A percentile compares a stretch with the other conserved stretches of the same genome.
Conservation (phyloP, 2,113 vertebrate genomes). For the Tragelaphus imberbis region DNA sequence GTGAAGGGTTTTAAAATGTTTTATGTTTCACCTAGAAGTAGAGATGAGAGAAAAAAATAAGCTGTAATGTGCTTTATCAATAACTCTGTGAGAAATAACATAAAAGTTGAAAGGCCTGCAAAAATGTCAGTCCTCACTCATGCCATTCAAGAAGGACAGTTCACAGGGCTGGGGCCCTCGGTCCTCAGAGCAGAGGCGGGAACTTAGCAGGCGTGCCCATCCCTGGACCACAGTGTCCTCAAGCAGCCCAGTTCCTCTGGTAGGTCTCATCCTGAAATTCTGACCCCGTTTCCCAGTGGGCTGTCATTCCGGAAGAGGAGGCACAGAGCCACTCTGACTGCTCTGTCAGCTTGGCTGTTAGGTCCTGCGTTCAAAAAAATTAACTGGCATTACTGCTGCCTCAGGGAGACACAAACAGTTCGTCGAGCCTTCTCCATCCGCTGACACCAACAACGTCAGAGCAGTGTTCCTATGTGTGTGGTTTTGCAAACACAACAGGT, state of each 20-base stretch:
- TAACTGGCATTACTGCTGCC: background rate
- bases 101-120: background rate
- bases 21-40: background rate
- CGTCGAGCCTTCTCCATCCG: background rate
- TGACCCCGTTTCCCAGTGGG: background rate
- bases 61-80: background rate
- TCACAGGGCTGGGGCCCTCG: accelerated
- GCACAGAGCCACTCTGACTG: background rate
- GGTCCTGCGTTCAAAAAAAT: background rate
- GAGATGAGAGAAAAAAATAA: background rate
- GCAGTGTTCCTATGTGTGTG: background rate
- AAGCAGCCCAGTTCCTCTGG: background rate
- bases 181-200: background rate
- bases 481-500: no score
- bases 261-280: background rate
- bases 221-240: background rate
- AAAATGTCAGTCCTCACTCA: background rate
- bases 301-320: background rate
- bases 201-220: accelerated
- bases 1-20: background rate
- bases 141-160: background rate
- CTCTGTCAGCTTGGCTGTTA: background rate
- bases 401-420: background rate
- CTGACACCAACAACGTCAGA: background rate
- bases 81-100: background rate